Evolutionary conservation across 2,888 invertebrate species (phyloP), one percentile per base, ranked within the genome.

Genomic region (Muscina levida): DNA sequence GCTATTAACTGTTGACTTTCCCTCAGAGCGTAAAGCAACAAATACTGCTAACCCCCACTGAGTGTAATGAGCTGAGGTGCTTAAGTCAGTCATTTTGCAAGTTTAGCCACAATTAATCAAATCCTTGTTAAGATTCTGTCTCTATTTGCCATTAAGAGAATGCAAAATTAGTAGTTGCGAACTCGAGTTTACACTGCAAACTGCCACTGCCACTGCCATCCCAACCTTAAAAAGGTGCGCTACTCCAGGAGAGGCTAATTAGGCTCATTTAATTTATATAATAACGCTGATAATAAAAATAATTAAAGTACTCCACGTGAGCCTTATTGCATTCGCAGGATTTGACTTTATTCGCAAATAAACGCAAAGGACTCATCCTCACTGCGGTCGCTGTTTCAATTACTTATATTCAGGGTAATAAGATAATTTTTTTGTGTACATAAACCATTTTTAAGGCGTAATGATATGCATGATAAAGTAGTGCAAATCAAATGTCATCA

Each of bases 31-130:
- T 51, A 17, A 51, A 15, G 46, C 46, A n/a, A 46, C 46, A 13
- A 46, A 46, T 15, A 15, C 46, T 5, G 15, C 15, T 31, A 31
- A n/a, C n/a, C n/a, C n/a, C n/a, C 46, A 46, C 15, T 46, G 17
- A 15, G 37, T 37, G n/a, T 17, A 11, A 10, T 3, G 51, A 66
- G 51, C 39, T 17, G 51, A 24, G 42, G 39, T 62, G 46, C 39
- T 70, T 51, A 10, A 44, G 39, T 53, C 39, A 57, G 51, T 53
- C 39, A 57, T 82, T 82, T 85, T 84, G 87, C 86, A 87, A 84
- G 84, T 84, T 83, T 85, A 87, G 85, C 84, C 81, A 82, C 84
- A 85, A 85, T 87, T 87, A 87, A 86, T 88, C 87, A 87, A 83
- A 48, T 74, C 51, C 71, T 65, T 24, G 46, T 79, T 75, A 53